Base-by-base conservation (phyloP, 2,797 vertebrate genomes). In the Miichthys miiuy region DNA sequence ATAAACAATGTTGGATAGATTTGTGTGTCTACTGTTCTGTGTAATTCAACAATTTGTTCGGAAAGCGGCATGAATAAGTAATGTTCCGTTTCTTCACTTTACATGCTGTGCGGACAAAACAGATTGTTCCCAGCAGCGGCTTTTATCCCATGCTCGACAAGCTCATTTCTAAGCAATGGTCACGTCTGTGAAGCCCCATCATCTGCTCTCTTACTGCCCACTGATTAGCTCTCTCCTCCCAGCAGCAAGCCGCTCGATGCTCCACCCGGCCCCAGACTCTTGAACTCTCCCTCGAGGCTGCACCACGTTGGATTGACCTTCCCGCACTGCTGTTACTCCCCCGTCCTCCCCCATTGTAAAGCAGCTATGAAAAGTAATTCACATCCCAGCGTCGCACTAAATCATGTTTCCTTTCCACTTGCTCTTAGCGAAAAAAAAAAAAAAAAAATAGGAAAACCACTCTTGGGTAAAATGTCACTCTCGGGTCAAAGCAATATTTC, bases 1-100 rank as follows among this genome's bases (percentile, higher is more conserved):
- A 93, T 93, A 93, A 92, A 94, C 76, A 18, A 50, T 67, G 65
- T 83, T 85, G 82, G 58, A 82, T 81, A 72, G 48, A 82, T 62
- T 0, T 20, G 2, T 0, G 56, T 30, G 61, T 66, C 12, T 73
- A 30, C 3, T n/a, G 42, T 75, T 21, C 5, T 74, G 14, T 74
- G 25, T 69, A 13, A 55, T 46, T 50, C 14, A 14, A 16, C 14
- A 1, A 1, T 21, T 63, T 60, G 38, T 38, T 67, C 16, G n/a
- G 10, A 13, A 30, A 42, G 5, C 3, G 1, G 23, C 27, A 8
- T 11, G 11, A 73, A 65, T 42, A 55, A 64, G 51, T 27, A 3
- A 64, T 47, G 68, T 58, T 41, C 7, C 63, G 38, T 25, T 34
- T 77, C 60, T 38, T 56, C 14, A 16, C 54, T 46, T 52, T 21